These are phyloP conservation scores for Priocnemis perturbator DNA, from an alignment of 2,888 invertebrate species.

Conservation along the genomic window DNA sequence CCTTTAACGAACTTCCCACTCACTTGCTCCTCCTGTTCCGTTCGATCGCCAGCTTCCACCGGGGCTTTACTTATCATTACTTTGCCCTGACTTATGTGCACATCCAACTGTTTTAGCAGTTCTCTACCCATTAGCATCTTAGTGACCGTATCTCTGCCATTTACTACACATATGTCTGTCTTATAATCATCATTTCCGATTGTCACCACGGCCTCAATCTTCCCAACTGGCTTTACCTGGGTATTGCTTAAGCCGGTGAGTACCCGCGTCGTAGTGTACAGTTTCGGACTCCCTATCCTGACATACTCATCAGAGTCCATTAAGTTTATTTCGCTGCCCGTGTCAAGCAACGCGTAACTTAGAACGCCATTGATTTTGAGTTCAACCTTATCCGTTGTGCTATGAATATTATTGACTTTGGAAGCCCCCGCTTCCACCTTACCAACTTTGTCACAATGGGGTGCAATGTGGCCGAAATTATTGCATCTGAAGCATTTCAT, in stretches of 20 bases:
- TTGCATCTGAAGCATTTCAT: too few species aligned
- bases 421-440: too few species aligned
- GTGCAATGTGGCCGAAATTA: too few species aligned
- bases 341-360: too few species aligned
- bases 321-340: too few species aligned
- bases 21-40: background rate
- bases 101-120: background rate
- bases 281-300: background rate
- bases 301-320: background rate
- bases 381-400: too few species aligned
- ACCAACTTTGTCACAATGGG: too few species aligned
- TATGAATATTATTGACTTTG: too few species aligned
- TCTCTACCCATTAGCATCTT: too few species aligned
- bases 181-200: conserved; percentile 1
- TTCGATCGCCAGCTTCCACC: background rate
- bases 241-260: conserved; percentile 21
- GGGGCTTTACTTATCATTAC: background rate
- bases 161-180: conserved; percentile 12
- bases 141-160: too few species aligned
- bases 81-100: conserved; percentile 4
- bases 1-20: background rate
- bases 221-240: background rate
- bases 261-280: conserved; percentile 1
- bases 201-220: background rate
- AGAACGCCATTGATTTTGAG: too few species aligned